Percentiles rank a stretch among this genome's conserved stretches.
phyloP scores from a whole-genome alignment of 2,797 vertebrate genomes.

The Oreochromis mossambicus region DNA sequence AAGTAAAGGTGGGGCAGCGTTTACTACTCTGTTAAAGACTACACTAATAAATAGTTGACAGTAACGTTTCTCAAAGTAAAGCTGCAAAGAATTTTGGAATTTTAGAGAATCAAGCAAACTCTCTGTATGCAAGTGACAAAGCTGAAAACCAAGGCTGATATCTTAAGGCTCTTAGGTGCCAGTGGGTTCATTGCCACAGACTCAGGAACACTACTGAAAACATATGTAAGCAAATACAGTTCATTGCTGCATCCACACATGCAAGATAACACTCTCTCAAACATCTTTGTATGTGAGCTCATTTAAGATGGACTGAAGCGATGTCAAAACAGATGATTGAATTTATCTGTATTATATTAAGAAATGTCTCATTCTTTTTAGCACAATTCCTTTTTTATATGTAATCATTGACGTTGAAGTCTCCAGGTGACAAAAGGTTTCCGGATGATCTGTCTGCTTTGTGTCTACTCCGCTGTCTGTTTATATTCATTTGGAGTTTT shows the following conservation, averaged over 20 bases:
- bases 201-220: neutral
- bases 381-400: neutral
- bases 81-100: neutral
- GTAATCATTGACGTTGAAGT: accelerated
- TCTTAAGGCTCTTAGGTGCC: neutral
- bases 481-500: neutral
- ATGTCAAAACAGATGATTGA: neutral
- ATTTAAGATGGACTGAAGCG: neutral
- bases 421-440: neutral
- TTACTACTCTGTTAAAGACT: neutral
- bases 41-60: neutral
- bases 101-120: neutral
- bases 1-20: neutral
- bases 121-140: neutral
- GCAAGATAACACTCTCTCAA: neutral
- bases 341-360: neutral
- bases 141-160: neutral
- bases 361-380: neutral
- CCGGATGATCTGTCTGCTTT: neutral
- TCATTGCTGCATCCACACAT: neutral
- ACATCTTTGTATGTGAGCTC: neutral
- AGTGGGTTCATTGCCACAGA: neutral
- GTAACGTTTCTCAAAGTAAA: neutral
- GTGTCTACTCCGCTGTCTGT: neutral
- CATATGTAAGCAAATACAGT: neutral